Evolutionary conservation across 1,140 invertebrate genomes (phyloP).

Genomic region (Euura lappo): DNA sequence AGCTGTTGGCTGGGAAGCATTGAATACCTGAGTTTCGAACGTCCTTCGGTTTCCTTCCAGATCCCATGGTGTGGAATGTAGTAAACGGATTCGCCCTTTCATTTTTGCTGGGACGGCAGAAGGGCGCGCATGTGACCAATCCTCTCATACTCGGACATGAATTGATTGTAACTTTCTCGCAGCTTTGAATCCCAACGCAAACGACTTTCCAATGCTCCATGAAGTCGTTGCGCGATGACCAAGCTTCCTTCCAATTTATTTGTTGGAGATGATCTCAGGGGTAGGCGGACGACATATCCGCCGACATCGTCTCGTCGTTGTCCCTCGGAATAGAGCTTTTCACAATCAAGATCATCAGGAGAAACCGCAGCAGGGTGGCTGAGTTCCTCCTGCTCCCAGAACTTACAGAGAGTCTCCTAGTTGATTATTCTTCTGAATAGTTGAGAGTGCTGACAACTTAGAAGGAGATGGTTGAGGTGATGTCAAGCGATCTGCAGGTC

Average conservation of each 20-base stretch:
- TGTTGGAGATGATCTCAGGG: background rate
- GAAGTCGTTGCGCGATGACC: background rate
- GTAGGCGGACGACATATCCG: background rate
- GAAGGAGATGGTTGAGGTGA: background rate
- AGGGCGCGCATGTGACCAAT: constrained; percentile 40
- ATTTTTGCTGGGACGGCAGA: background rate
- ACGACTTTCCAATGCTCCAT: background rate
- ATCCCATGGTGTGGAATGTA: background rate
- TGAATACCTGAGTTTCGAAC: constrained; percentile 27
- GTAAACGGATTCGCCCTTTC: too few species aligned
- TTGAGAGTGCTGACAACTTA: constrained; percentile 13
- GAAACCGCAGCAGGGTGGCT: too few species aligned
- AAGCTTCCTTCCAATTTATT: background rate
- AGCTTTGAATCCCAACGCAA: background rate
- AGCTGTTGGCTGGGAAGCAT: constrained; percentile 14
- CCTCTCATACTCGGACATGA: constrained; percentile 39
- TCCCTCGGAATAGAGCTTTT: background rate
- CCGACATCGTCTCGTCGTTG: background rate
- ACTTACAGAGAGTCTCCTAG: background rate
- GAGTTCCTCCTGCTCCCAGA: background rate
- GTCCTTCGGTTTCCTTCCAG: background rate
- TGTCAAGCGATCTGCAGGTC: background rate
- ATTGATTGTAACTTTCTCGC: constrained; percentile 24
- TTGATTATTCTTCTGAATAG: constrained; percentile 9
- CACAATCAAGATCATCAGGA: too few species aligned